Base-by-base conservation (phyloP, 2,113 vertebrate genomes). In the Symphodus melops region DNA sequence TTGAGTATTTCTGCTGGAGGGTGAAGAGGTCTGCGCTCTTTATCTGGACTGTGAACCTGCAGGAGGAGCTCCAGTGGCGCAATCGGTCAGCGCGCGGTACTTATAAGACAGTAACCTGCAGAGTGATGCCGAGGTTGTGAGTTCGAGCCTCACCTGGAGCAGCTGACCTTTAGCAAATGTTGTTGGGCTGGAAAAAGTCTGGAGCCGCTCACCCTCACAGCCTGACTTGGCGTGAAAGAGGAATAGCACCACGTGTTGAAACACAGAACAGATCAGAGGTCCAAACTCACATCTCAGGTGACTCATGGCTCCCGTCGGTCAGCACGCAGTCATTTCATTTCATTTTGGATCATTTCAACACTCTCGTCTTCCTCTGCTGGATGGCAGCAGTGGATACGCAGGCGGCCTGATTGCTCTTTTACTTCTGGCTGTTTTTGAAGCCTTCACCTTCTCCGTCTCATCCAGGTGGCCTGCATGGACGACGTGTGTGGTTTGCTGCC, bases 381-480 rank as follows among this genome's bases (percentile, higher is more conserved):
- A 39, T 68, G 77, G 76, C 77, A 56, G 57, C 48, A 51, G 48
- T 51, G 37, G 11, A 21, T 49, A 33, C 23, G 14, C 49, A 58
- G 17, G 21, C 20, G 41, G 49, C 4, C 28, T 33, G 4, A 33
- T 33, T 41, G 39, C 39, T 41, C 4, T 2, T 41, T 4, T 11
- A 41, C 39, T 41, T 46, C 44, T 5, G 12, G 14, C 5, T 13
- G 13, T 17, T 46, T 1, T 46, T 17, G 5, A 13, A 10, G 1
- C 1, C 8, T 2, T 6, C 14, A n/a, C 0, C 0, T 7, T 54
- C 9, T 33, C 36, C 9, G 2, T 79, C 51, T 77, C 70, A 53
- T 44, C 1, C 88, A 99, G 98, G 98, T 99, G 71, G 96, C 97
- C 73, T 99, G 98, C 86, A 98, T 99, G 98, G 97, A 98, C 28